Evolutionary conservation across 2,797 vertebrate species (phyloP).

Genomic region (Phoxinus dragarum): DNA sequence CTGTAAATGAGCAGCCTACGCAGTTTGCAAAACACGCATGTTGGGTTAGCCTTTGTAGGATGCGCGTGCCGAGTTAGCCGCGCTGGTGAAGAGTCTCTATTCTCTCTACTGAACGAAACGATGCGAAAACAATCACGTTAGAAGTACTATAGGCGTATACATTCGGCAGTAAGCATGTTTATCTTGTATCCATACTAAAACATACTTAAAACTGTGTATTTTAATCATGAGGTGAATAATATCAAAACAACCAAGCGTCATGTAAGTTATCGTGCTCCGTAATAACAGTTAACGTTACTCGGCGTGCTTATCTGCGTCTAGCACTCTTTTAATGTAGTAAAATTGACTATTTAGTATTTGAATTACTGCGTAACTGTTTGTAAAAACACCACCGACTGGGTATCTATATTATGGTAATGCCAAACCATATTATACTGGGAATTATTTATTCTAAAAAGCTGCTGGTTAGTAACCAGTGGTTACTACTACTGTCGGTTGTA

Average conservation of each 20-base stretch:
- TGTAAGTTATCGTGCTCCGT: background rate
- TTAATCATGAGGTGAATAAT: background rate
- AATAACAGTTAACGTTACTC: too few species aligned
- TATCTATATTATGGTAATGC: background rate
- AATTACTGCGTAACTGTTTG: background rate
- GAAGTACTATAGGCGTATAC: background rate
- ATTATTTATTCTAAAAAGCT: background rate
- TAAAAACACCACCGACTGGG: background rate
- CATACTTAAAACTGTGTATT: background rate
- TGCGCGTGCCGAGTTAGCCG: constrained; percentile 33
- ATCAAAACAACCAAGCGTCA: background rate
- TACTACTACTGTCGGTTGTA: too few species aligned
- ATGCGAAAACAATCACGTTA: background rate
- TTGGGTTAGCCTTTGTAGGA: background rate
- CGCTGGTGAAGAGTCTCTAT: background rate
- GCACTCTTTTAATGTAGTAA: too few species aligned
- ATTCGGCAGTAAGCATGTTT: background rate
- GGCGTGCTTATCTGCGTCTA: background rate
- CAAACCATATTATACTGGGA: background rate
- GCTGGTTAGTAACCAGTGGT: too few species aligned
- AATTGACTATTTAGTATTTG: background rate
- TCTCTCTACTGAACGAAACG: background rate
- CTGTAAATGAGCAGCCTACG: background rate
- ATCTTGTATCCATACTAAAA: background rate
- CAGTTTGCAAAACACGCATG: background rate